These are phyloP conservation scores for Macquaria australasica DNA, from an alignment of 2,113 vertebrate genomes.

Conservation along the genomic window DNA sequence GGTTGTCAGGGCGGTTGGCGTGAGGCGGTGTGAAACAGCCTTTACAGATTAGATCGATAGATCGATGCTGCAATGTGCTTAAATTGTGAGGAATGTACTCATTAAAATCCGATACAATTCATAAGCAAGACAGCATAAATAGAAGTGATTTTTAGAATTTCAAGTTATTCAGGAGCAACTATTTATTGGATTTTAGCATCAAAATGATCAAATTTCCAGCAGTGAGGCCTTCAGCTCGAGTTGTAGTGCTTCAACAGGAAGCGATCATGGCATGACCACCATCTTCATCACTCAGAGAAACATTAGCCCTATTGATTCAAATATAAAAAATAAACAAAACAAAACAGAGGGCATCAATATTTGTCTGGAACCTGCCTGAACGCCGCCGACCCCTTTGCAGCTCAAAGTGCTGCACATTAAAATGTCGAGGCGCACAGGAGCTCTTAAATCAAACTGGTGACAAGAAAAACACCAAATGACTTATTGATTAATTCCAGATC, in stretches of 20 bases:
- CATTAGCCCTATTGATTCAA: slow-evolving; percentile 31
- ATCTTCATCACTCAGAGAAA: slow-evolving; percentile 34
- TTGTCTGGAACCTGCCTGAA: background rate
- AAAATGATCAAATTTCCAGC: background rate
- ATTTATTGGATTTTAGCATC: background rate
- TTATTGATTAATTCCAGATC: slow-evolving; percentile 46
- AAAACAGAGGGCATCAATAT: slow-evolving; percentile 37
- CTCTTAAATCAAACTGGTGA: slow-evolving; percentile 22
- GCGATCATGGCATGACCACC: background rate
- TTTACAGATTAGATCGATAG: background rate
- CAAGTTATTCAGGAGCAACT: too few species aligned
- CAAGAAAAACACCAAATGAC: slow-evolving; percentile 22
- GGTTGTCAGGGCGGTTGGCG: too few species aligned
- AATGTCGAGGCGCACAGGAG: background rate
- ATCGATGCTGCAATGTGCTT: background rate
- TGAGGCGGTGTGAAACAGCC: too few species aligned
- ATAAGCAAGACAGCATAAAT: background rate
- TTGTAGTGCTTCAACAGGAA: slow-evolving; percentile 8
- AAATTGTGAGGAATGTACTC: background rate
- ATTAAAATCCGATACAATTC: background rate
- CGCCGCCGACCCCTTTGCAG: background rate
- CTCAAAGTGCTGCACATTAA: slow-evolving; percentile 20
- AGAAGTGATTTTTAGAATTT: too few species aligned
- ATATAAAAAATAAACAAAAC: background rate
- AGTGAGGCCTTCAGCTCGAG: background rate